A percentile compares a stretch with the other conserved stretches of the same genome.
Evolutionary conservation across 2,113 vertebrate genomes (phyloP).

Genomic region (Cebidichthys violaceus): DNA sequence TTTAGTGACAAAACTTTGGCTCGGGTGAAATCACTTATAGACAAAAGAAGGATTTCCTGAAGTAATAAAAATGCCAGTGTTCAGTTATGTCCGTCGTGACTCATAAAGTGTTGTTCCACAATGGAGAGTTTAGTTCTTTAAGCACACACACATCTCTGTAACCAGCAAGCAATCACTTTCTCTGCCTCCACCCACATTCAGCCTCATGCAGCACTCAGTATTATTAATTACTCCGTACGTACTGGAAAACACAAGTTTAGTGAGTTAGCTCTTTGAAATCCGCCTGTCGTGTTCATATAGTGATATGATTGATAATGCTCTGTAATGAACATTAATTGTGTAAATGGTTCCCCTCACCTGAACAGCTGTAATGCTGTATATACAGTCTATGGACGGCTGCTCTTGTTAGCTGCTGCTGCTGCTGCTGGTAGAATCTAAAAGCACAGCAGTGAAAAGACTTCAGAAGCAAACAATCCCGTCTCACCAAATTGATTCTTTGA

Average conservation of each 20-base stretch:
- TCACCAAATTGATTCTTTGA: conserved; percentile 60
- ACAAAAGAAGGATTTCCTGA: conserved; percentile 9
- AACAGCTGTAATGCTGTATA: background rate
- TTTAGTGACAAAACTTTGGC: conserved; percentile 4
- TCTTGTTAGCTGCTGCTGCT: conserved; percentile 4
- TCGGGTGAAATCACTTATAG: background rate
- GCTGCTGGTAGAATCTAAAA: conserved; percentile 19
- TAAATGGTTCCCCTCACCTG: background rate
- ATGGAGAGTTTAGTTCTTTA: background rate
- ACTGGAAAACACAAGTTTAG: background rate
- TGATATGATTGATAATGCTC: background rate
- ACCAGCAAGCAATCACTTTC: background rate
- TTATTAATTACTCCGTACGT: too few species aligned
- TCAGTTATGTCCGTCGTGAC: background rate
- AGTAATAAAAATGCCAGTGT: background rate
- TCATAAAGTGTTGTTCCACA: background rate
- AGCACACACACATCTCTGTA: conserved; percentile 8
- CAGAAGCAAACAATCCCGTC: conserved; percentile 51
- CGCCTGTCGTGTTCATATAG: background rate
- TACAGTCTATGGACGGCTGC: background rate
- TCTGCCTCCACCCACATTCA: background rate
- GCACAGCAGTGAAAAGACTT: conserved; percentile 22
- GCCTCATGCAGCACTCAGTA: conserved; percentile 3
- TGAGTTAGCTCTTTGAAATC: background rate
- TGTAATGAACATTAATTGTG: background rate